phyloP scores from a whole-genome alignment of 2,797 vertebrate species.

The Orientallactaga sibirica region DNA sequence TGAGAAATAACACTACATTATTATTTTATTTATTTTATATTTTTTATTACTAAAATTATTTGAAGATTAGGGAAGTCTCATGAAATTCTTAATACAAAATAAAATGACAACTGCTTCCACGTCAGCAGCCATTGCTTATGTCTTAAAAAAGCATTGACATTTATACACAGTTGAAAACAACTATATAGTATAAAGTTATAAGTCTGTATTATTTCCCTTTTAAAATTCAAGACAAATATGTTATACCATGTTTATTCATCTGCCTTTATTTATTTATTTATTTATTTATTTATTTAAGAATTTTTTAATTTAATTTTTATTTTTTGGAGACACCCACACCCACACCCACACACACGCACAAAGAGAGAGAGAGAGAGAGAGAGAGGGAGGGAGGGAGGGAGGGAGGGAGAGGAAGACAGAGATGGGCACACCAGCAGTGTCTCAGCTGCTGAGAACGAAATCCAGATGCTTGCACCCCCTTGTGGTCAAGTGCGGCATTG shows the following conservation, averaged over 20 bases:
- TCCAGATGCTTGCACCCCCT: too few species aligned
- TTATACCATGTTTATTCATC: background rate
- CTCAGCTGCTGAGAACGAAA: too few species aligned
- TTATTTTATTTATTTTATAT: background rate
- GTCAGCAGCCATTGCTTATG: background rate
- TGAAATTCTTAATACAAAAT: constrained; percentile 38
- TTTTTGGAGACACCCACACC: background rate
- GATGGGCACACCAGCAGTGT: too few species aligned
- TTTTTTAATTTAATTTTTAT: background rate
- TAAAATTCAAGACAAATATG: constrained; percentile 25
- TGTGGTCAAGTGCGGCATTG: too few species aligned
- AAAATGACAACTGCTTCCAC: background rate
- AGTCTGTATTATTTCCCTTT: background rate
- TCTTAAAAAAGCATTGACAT: background rate
- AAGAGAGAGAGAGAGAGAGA: too few species aligned
- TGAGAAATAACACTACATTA: constrained; percentile 23
- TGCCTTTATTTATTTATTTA: constrained; percentile 3
- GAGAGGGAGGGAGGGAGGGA: too few species aligned
- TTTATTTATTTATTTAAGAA: background rate
- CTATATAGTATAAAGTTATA: constrained; percentile 20
- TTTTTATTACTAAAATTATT: constrained; percentile 7
- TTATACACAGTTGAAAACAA: background rate
- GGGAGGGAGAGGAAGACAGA: too few species aligned
- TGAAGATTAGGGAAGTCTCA: constrained; percentile 10
- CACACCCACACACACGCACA: too few species aligned